Percentiles rank a stretch among this genome's conserved stretches.
These are phyloP conservation scores for Callipepla californica DNA, from an alignment of 2,113 vertebrate species.

Conservation along the genomic window DNA sequence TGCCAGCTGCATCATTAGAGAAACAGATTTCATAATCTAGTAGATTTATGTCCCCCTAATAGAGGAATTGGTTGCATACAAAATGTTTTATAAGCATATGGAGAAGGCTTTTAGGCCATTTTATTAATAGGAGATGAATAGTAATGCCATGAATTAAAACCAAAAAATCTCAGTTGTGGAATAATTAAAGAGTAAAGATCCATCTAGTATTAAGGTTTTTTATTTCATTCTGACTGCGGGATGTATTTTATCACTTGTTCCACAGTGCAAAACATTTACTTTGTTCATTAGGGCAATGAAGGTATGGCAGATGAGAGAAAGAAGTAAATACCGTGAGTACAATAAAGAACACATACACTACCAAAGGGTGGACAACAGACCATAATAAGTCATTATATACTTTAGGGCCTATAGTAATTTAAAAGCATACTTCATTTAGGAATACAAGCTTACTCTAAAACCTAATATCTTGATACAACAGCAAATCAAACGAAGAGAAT, in stretches of 20 bases:
- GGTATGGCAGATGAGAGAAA: background rate
- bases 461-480: background rate
- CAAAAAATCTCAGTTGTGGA: background rate
- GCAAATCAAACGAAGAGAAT: background rate
- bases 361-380: background rate
- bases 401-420: background rate
- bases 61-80: slow-evolving; percentile 8
- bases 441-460: background rate
- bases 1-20: slow-evolving; percentile 34
- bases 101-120: background rate
- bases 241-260: background rate
- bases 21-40: slow-evolving; percentile 23
- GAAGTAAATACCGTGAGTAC: background rate
- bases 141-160: background rate
- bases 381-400: background rate
- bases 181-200: background rate
- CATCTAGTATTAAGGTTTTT: background rate
- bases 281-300: background rate
- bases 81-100: slow-evolving; percentile 10
- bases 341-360: slow-evolving; percentile 12
- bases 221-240: background rate
- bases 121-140: slow-evolving; percentile 48
- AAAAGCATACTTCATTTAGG: background rate
- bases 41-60: slow-evolving; percentile 4
- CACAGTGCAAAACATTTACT: slow-evolving; percentile 3